Percentiles rank a stretch among this genome's conserved stretches.
phyloP scores from a whole-genome alignment of 2,888 invertebrate species.

The Leuctra nigra region DNA sequence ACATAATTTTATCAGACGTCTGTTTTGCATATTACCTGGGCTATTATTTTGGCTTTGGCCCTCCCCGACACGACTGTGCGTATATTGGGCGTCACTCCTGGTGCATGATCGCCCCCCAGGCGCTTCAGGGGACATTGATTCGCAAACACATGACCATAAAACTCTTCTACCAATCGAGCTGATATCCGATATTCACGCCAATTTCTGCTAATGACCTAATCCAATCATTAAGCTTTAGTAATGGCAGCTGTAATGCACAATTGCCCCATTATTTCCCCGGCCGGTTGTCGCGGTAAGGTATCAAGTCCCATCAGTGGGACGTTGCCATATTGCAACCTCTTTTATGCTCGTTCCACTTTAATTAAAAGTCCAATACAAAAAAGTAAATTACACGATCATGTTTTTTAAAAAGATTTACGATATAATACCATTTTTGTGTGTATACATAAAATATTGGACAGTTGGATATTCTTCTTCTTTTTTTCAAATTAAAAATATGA shows the following conservation, averaged over 20 bases:
- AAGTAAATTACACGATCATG: background rate
- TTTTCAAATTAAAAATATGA: conserved; percentile 6
- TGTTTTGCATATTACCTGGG: too few species aligned
- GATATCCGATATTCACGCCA: background rate
- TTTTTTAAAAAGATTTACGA: background rate
- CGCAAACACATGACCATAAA: background rate
- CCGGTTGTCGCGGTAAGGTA: background rate
- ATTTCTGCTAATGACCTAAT: conserved; percentile 11
- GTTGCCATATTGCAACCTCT: background rate
- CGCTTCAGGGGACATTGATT: conserved; percentile 2
- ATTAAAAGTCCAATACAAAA: background rate
- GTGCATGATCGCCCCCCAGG: background rate
- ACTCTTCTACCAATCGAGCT: background rate
- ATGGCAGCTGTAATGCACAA: conserved; percentile 9
- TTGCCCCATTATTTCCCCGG: background rate
- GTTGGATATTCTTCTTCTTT: background rate
- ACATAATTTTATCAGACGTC: too few species aligned
- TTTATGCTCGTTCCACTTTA: background rate
- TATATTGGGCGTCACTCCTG: too few species aligned
- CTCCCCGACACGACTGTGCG: too few species aligned
- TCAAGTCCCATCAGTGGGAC: background rate
- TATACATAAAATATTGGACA: background rate
- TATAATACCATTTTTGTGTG: background rate
- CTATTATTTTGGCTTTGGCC: too few species aligned
- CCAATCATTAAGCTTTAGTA: conserved; percentile 11